phyloP scores from a whole-genome alignment of 2,113 vertebrate species.

The Abramis brama region DNA sequence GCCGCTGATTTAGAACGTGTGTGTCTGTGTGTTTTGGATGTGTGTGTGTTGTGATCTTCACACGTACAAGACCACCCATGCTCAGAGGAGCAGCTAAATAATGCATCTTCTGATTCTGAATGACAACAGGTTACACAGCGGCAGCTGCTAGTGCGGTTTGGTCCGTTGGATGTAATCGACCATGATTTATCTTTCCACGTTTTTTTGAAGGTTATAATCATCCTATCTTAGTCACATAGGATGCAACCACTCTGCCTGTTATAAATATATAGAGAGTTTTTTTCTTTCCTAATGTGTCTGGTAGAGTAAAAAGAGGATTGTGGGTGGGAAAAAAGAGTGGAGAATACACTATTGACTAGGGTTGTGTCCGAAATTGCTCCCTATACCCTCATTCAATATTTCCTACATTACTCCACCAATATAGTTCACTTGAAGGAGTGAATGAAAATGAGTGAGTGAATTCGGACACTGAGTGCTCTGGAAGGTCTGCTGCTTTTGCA shows the following conservation, averaged over 20 bases:
- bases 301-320: background rate
- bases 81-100: background rate
- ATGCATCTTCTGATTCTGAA: background rate
- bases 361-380: too few species aligned
- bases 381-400: too few species aligned
- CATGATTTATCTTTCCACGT: background rate
- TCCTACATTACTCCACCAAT: too few species aligned
- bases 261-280: background rate
- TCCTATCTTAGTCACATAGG: background rate
- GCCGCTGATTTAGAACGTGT: conserved; percentile 35
- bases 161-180: background rate
- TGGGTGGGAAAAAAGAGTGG: background rate
- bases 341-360: background rate
- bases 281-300: background rate
- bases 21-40: background rate
- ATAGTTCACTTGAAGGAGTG: too few species aligned
- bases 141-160: background rate
- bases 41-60: conserved; percentile 17
- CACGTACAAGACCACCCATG: conserved; percentile 22
- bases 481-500: too few species aligned
- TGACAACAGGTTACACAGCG: background rate
- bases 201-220: background rate
- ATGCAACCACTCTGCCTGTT: too few species aligned
- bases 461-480: too few species aligned
- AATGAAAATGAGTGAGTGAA: too few species aligned